Conservation (phyloP, 2,888 invertebrate species). For the Galerucella pusilla region DNA sequence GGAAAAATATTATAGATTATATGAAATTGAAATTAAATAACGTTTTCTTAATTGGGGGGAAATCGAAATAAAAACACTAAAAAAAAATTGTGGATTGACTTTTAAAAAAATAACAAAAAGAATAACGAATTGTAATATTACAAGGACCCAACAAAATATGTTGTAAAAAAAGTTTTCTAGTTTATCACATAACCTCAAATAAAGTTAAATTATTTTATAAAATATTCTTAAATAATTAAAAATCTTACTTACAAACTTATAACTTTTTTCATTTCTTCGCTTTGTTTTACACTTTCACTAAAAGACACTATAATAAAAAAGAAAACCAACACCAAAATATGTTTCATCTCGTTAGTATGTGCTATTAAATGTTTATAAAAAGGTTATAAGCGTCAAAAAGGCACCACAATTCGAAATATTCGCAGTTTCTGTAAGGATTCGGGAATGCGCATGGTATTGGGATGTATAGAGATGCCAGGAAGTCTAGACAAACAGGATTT, state of each 20-base stretch:
- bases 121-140: too few species aligned
- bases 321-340: slow-evolving; percentile 16
- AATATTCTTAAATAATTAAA: not conserved
- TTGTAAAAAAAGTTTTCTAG: too few species aligned
- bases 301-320: slow-evolving; percentile 3
- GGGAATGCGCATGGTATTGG: slow-evolving; percentile 28
- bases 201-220: not conserved
- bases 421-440: not conserved
- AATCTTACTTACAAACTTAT: slow-evolving; percentile 30
- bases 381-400: slow-evolving; percentile 19
- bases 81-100: too few species aligned
- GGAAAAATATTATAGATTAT: too few species aligned
- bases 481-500: slow-evolving; percentile 31
- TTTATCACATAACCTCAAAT: not conserved
- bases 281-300: slow-evolving; percentile 13
- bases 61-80: too few species aligned
- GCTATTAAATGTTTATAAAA: not conserved
- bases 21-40: too few species aligned
- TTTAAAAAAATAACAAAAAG: too few species aligned
- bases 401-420: slow-evolving; percentile 25
- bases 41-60: too few species aligned
- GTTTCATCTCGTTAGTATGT: slow-evolving; percentile 2
- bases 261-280: slow-evolving; percentile 27
- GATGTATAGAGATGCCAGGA: slow-evolving; percentile 28
- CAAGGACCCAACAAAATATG: too few species aligned